These are phyloP conservation scores for Clarias batrachus DNA, from an alignment of 2,113 vertebrate genomes.

Conservation along the genomic window DNA sequence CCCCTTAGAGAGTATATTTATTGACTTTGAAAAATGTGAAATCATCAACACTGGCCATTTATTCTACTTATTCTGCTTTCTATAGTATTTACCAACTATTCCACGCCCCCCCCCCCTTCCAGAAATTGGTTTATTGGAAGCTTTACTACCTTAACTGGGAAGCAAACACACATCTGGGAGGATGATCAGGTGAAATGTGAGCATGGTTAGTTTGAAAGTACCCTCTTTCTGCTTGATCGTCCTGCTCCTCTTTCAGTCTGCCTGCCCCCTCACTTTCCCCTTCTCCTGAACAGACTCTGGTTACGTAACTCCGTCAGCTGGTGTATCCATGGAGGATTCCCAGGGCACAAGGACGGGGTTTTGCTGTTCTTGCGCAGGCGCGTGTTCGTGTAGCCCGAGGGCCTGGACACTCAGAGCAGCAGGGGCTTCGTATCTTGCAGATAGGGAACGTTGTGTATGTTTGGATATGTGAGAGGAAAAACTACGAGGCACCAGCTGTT, in stretches of 20 bases:
- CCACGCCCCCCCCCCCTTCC: neutral
- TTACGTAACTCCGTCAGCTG: conserved; percentile 54
- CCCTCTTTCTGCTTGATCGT: conserved; percentile 17
- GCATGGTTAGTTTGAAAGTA: neutral
- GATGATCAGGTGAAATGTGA: neutral
- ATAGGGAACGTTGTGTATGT: conserved; percentile 9
- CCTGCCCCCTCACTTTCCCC: conserved; percentile 18
- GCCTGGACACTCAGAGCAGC: conserved; percentile 8
- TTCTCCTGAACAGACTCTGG: neutral
- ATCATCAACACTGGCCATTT: neutral
- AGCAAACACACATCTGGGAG: neutral
- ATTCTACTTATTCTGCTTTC: neutral
- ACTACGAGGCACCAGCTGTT: conserved; percentile 17
- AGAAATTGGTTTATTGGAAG: neutral
- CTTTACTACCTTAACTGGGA: neutral
- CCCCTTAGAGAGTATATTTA: neutral
- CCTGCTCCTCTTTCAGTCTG: conserved; percentile 40
- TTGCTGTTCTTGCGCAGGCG: neutral
- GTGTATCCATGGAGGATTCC: conserved; percentile 43
- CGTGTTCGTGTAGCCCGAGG: conserved; percentile 6
- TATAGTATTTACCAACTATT: neutral
- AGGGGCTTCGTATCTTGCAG: conserved; percentile 16
- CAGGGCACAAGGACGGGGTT: conserved; percentile 24
- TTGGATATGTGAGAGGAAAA: neutral
- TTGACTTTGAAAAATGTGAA: neutral